A percentile compares a stretch with the other conserved stretches of the same genome.
These are phyloP conservation scores for Bactericera cockerelli DNA, from an alignment of 1,140 invertebrate genomes.

Conservation along the genomic window DNA sequence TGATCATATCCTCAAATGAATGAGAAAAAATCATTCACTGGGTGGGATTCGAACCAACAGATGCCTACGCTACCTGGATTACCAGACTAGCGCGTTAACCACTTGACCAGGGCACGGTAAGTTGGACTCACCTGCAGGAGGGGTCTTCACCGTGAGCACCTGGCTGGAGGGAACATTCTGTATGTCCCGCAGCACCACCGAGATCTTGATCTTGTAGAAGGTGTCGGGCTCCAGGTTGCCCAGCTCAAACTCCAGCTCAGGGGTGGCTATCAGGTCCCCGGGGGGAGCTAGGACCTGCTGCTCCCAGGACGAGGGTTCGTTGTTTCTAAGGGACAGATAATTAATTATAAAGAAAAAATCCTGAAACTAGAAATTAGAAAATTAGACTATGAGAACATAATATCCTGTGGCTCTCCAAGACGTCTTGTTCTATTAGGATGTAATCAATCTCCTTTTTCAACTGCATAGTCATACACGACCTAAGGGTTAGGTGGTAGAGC, in stretches of 20 bases:
- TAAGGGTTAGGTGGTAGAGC: too few species aligned
- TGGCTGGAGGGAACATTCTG: slow-evolving; percentile 54
- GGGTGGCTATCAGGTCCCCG: slow-evolving; percentile 63
- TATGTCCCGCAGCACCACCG: slow-evolving; percentile 52
- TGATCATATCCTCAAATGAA: too few species aligned
- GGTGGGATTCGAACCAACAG: too few species aligned
- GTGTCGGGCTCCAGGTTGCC: slow-evolving; percentile 58
- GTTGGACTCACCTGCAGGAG: slow-evolving; percentile 29
- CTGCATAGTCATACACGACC: too few species aligned
- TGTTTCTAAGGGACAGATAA: slow-evolving; percentile 36
- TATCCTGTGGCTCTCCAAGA: too few species aligned
- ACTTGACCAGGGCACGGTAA: slow-evolving; percentile 18
- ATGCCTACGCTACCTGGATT: too few species aligned
- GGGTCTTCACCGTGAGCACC: slow-evolving; percentile 52
- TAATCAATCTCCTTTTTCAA: too few species aligned
- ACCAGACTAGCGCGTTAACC: too few species aligned
- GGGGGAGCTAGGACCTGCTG: slow-evolving; percentile 70
- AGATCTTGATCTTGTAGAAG: slow-evolving; percentile 63
- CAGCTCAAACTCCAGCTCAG: slow-evolving; percentile 66
- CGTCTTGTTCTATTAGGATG: too few species aligned
- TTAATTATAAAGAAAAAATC: slow-evolving; percentile 15
- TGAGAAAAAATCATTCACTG: too few species aligned
- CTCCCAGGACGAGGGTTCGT: slow-evolving; percentile 55
- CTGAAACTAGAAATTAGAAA: slow-evolving; percentile 14
- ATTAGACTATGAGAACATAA: too few species aligned